These are phyloP conservation scores for Pollenia angustigena DNA, from an alignment of 2,888 invertebrate genomes.

Conservation along the genomic window DNA sequence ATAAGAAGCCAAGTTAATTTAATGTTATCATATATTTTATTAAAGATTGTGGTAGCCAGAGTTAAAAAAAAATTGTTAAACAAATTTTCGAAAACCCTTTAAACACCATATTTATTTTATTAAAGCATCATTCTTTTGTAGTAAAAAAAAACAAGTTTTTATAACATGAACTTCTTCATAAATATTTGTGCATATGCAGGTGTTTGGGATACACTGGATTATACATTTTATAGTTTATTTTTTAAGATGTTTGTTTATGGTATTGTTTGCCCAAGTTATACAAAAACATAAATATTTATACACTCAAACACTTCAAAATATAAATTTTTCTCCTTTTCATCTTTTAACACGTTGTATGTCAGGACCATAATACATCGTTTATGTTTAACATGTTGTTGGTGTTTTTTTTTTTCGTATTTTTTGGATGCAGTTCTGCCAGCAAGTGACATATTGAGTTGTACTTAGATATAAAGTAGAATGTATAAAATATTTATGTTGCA, in stretches of 20 bases:
- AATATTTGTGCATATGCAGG: slow-evolving; percentile 1
- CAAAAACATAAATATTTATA: neutral
- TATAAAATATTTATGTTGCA: neutral
- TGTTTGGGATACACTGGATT: slow-evolving; percentile 16
- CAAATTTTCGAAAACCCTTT: neutral
- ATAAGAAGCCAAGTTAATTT: too few relatives aligned
- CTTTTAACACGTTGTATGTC: slow-evolving; percentile 8
- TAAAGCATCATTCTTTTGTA: neutral
- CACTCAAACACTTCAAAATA: neutral
- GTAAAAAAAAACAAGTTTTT: neutral
- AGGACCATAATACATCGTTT: slow-evolving; percentile 20
- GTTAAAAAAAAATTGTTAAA: too few relatives aligned
- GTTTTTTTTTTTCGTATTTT: neutral
- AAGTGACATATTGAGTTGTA: neutral
- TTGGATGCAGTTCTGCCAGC: neutral
- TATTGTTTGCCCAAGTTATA: neutral
- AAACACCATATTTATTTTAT: neutral
- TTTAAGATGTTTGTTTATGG: neutral
- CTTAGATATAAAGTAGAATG: neutral
- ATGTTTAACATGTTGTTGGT: neutral
- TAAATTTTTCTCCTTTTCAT: slow-evolving; percentile 4
- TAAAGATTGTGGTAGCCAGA: too few relatives aligned
- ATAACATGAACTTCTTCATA: neutral
- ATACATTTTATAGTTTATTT: slow-evolving; percentile 1
- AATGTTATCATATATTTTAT: too few relatives aligned